Percentiles rank a stretch among this genome's conserved stretches.
These are phyloP conservation scores for Apogon talboti DNA, from an alignment of 2,797 vertebrate genomes.

Conservation along the genomic window DNA sequence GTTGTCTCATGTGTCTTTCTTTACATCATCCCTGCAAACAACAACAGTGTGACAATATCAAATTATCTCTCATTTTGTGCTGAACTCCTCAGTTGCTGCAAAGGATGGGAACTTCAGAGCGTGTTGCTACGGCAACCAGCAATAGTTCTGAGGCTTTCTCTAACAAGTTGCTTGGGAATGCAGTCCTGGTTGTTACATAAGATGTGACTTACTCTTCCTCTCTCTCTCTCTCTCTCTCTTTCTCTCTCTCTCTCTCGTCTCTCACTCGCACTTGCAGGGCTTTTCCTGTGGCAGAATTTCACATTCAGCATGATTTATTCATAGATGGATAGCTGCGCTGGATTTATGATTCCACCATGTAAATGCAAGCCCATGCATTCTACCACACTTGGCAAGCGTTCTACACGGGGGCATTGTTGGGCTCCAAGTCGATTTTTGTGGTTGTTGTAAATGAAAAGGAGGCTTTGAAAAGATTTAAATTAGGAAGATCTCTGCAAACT, in stretches of 20 bases:
- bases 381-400: conserved; percentile 54
- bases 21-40: conserved; percentile 38
- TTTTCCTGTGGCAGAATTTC: conserved; percentile 78
- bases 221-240: conserved; percentile 14
- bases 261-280: conserved; percentile 58
- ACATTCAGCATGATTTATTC: conserved; percentile 80
- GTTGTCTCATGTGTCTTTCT: conserved; percentile 12
- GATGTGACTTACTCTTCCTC: conserved; percentile 56
- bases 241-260: not conserved
- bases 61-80: conserved; percentile 50
- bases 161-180: conserved; percentile 77
- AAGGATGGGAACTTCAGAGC: conserved; percentile 63
- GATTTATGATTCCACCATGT: conserved; percentile 66
- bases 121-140: conserved; percentile 75
- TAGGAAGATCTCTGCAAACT: conserved; percentile 27
- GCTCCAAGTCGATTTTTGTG: conserved; percentile 36
- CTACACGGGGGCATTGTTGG: conserved; percentile 39
- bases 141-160: conserved; percentile 73
- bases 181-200: conserved; percentile 77
- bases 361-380: conserved; percentile 62
- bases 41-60: conserved; percentile 38
- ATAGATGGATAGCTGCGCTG: conserved; percentile 61
- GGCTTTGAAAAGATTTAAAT: conserved; percentile 43
- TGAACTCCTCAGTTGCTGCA: conserved; percentile 43
- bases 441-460: conserved; percentile 39